These are phyloP conservation scores for Boloria selene DNA, from an alignment of 2,888 invertebrate species.

Conservation along the genomic window DNA sequence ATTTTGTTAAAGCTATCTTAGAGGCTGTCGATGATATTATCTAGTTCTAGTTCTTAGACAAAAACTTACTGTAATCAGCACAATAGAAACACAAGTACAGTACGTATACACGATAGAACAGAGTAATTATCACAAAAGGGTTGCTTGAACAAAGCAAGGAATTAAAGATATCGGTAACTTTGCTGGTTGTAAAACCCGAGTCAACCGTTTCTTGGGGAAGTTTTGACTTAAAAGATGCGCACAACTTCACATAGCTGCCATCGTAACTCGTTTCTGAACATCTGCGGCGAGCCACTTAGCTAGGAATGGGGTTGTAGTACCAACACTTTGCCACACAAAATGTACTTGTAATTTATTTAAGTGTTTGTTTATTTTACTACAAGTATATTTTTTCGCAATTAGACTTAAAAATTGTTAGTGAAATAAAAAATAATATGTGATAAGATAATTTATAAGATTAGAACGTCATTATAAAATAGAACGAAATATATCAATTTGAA, in stretches of 20 bases:
- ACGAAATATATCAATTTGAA: too few relatives aligned
- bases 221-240: slow-evolving; percentile 35
- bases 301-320: slow-evolving; percentile 12
- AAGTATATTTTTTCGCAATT: too few relatives aligned
- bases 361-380: too few relatives aligned
- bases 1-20: too few relatives aligned
- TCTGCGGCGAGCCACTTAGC: slow-evolving; percentile 33
- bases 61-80: too few relatives aligned
- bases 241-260: slow-evolving; percentile 30
- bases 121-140: slow-evolving; percentile 21
- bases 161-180: slow-evolving; percentile 30
- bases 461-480: too few relatives aligned
- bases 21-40: too few relatives aligned
- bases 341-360: background rate
- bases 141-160: slow-evolving; percentile 19
- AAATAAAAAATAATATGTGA: too few relatives aligned
- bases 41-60: too few relatives aligned
- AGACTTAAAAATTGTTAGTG: too few relatives aligned
- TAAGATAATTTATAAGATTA: too few relatives aligned
- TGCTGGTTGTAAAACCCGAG: slow-evolving; percentile 26
- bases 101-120: background rate
- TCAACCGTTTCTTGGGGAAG: slow-evolving; percentile 28
- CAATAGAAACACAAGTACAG: too few relatives aligned
- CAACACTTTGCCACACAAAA: slow-evolving; percentile 2
- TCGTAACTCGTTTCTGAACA: slow-evolving; percentile 36